These are phyloP conservation scores for Progne subis DNA, from an alignment of 2,113 vertebrate species.

Conservation along the genomic window DNA sequence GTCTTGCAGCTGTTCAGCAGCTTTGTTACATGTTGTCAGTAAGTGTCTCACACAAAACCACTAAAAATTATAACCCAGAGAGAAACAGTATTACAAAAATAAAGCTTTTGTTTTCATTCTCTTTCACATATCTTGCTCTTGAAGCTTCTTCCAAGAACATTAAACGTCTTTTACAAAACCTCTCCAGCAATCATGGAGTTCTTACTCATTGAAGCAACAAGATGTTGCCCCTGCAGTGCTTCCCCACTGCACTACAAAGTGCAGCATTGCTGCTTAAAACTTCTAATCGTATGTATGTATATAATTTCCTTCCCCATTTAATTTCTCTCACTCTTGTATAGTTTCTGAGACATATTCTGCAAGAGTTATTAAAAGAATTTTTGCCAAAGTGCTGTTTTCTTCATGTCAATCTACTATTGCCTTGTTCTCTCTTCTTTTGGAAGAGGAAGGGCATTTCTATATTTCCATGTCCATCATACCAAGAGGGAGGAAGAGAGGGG, in stretches of 20 bases:
- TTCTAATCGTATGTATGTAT: neutral
- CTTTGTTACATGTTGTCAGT: neutral
- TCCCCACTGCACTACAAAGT: neutral
- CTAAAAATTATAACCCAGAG: neutral
- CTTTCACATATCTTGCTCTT: neutral
- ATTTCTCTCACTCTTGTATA: neutral
- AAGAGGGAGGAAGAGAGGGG: neutral
- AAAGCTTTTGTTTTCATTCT: neutral
- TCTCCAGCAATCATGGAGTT: neutral
- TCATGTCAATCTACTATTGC: neutral
- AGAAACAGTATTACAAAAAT: neutral
- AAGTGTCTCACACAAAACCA: neutral
- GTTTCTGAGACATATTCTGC: neutral
- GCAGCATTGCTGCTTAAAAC: neutral
- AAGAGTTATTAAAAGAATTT: neutral
- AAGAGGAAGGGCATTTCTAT: neutral
- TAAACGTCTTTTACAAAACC: neutral
- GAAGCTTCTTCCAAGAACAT: neutral
- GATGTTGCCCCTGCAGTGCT: neutral
- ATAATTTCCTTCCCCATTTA: neutral
- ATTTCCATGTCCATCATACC: neutral
- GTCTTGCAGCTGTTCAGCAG: neutral
- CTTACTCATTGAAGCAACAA: neutral
- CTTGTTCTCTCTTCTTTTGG: neutral
- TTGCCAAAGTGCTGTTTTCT: neutral